Evolutionary conservation across 2,113 vertebrate species (phyloP).

Genomic region (Pachycephala philippinensis): DNA sequence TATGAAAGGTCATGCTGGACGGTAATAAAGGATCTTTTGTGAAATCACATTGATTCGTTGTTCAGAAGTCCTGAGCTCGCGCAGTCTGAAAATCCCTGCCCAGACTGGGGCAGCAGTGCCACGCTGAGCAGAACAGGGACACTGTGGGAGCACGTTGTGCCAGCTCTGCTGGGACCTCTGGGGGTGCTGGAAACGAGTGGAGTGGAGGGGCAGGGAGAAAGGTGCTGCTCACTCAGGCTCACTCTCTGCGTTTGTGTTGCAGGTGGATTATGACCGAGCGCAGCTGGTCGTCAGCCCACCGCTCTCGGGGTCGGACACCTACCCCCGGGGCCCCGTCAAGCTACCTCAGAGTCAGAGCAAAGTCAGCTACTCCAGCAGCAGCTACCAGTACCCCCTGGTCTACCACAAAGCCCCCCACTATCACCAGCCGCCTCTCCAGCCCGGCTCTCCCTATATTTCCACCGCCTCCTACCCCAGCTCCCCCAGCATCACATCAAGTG

Average conservation of each 20-base stretch:
- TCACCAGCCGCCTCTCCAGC: constrained; percentile 85
- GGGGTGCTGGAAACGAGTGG: accelerated
- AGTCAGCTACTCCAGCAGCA: constrained; percentile 81
- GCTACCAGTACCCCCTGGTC: constrained; percentile 86
- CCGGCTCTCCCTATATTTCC: constrained; percentile 88
- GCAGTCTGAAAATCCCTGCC: not conserved
- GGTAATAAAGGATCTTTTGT: too few relatives aligned
- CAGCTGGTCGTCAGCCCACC: constrained; percentile 86
- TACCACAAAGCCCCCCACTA: constrained; percentile 88
- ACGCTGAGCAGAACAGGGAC: accelerated
- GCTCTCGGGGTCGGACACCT: constrained; percentile 85
- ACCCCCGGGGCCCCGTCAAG: constrained; percentile 88
- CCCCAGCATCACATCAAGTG: constrained; percentile 85
- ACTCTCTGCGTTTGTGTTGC: not conserved
- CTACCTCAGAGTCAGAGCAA: constrained; percentile 95
- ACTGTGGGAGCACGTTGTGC: accelerated
- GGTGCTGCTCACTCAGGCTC: not conserved
- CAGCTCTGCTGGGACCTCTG: accelerated
- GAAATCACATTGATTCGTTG: too few relatives aligned
- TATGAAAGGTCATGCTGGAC: too few relatives aligned
- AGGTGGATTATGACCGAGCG: constrained; percentile 91
- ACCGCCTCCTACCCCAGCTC: constrained; percentile 93
- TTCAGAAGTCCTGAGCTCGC: too few relatives aligned
- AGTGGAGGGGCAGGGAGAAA: not conserved
- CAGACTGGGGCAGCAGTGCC: not conserved